These are phyloP conservation scores for Sarcophaga carnaria DNA, from an alignment of 2,888 invertebrate genomes.

Conservation along the genomic window DNA sequence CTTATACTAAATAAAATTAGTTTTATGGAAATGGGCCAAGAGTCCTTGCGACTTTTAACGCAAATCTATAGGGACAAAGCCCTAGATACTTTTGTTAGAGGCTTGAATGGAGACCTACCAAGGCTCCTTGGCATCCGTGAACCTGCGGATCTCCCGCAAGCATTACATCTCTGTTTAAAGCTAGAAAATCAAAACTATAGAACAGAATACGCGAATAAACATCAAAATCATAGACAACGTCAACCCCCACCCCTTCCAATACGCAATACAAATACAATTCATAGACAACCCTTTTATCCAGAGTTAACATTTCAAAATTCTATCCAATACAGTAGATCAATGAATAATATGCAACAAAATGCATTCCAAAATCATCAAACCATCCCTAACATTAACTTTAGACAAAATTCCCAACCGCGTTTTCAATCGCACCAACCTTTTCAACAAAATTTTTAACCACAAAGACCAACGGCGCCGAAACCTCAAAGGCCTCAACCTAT, in stretches of 20 bases:
- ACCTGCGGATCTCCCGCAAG: constrained; percentile 68
- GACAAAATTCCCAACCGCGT: not conserved
- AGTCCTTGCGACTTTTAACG: not conserved
- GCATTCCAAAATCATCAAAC: not conserved
- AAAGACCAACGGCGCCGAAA: too few relatives aligned
- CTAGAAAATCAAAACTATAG: not conserved
- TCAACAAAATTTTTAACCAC: not conserved
- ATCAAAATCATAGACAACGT: constrained; percentile 17
- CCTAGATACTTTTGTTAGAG: constrained; percentile 20
- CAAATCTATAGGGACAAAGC: constrained; percentile 15
- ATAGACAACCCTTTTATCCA: constrained; percentile 8
- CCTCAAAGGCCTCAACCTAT: not conserved
- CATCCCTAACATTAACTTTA: constrained; percentile 3
- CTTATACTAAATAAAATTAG: too few relatives aligned
- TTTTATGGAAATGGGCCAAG: not conserved
- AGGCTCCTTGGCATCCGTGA: constrained; percentile 65
- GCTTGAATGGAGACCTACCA: constrained; percentile 30
- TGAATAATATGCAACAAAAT: not conserved
- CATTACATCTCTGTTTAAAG: constrained; percentile 58
- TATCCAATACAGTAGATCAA: too few relatives aligned
- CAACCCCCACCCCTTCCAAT: constrained; percentile 17
- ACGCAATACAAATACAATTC: constrained; percentile 3
- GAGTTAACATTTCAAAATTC: too few relatives aligned
- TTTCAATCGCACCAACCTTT: constrained; percentile 9
- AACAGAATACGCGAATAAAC: too few relatives aligned